Base-by-base conservation (phyloP, 2,797 vertebrate species). In the Sciurus vulgaris region DNA sequence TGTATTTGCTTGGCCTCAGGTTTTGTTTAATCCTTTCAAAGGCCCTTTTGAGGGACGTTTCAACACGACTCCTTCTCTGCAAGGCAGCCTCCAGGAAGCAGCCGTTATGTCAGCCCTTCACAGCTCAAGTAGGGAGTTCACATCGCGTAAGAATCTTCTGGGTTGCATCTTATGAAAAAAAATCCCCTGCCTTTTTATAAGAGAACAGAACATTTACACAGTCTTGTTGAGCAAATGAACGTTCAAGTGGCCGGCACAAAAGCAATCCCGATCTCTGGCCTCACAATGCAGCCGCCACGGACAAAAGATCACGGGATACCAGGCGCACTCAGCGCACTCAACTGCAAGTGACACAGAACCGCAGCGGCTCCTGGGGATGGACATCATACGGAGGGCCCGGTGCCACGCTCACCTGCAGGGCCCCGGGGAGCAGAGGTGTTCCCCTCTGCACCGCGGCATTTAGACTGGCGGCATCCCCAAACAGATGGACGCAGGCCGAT, bases 21-120 rank as follows among this genome's bases (percentile, higher is more conserved):
- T 81, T 83, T 72, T 91, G 94, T 93, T 87, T 86, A 86, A 70
- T 74, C 70, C 44, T 88, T 95, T 95, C 96, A 93, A 72, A 94
- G 93, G 28, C 91, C 77, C 76, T 93, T 94, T 86, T 59, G 65
- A 95, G 59, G 65, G 86, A 22, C 0, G 51, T 94, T 93, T 93
- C 95, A 28, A 86, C 56, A 1, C 3, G 47, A 65, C 61, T 96
- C 5, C 86, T 59, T 69, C 87, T 91, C n/a, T 2, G 0, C 56
- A 30, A 54, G 41, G 4, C 59, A 1, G 82, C 88, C 28, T 44
- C 78, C 51, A n/a, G 94, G 95, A 77, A 49, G 76, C 33, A 5
- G 84, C 91, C 28, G 9, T 76, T 24, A 9, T 41, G n/a, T 84
- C 81, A 86, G 30, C 82, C 77, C 89, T 94, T 86, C 59, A 13